Conservation (phyloP, 2,797 vertebrate species). For the Botia kubotai region DNA sequence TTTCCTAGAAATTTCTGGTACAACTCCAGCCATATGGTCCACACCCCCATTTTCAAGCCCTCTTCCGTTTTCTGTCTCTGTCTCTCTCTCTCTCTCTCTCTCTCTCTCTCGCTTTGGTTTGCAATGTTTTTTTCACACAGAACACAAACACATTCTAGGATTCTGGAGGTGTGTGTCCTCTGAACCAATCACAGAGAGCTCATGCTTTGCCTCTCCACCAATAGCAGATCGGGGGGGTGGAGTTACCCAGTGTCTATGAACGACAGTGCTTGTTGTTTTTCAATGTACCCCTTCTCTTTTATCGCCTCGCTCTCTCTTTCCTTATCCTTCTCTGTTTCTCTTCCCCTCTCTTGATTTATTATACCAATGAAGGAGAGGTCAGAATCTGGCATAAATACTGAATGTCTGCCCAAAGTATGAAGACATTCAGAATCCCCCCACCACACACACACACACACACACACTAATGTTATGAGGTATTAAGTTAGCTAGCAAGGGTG, state of each 20-base stretch:
- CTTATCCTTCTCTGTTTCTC: slow-evolving; percentile 25
- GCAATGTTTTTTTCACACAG: slow-evolving; percentile 53
- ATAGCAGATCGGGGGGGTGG: slow-evolving; percentile 64
- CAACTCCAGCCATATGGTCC: slow-evolving; percentile 67
- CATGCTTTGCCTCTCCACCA: slow-evolving; percentile 64
- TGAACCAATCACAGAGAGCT: slow-evolving; percentile 76
- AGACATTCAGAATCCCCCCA: slow-evolving; percentile 56
- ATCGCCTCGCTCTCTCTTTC: slow-evolving; percentile 17
- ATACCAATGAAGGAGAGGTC: slow-evolving; percentile 70
- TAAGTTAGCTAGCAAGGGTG: slow-evolving; percentile 66
- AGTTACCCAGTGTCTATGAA: slow-evolving; percentile 63
- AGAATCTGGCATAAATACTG: slow-evolving; percentile 69
- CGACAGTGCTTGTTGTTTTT: slow-evolving; percentile 80
- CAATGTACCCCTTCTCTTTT: slow-evolving; percentile 55
- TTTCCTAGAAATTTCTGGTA: slow-evolving; percentile 82
- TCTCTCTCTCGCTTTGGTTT: slow-evolving; percentile 34
- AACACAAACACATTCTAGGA: slow-evolving; percentile 80
- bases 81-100: slow-evolving; percentile 28
- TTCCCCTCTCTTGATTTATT: slow-evolving; percentile 67
- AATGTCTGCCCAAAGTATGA: slow-evolving; percentile 55
- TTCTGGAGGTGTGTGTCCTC: slow-evolving; percentile 81
- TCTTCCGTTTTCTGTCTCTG: slow-evolving; percentile 1
- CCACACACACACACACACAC: slow-evolving; percentile 7
- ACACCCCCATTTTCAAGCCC: slow-evolving; percentile 45
- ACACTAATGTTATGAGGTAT: slow-evolving; percentile 46